A percentile compares a stretch with the other conserved stretches of the same genome.
Conservation (phyloP, 2,113 vertebrate genomes). For the Sphaerodactylus townsendi region DNA sequence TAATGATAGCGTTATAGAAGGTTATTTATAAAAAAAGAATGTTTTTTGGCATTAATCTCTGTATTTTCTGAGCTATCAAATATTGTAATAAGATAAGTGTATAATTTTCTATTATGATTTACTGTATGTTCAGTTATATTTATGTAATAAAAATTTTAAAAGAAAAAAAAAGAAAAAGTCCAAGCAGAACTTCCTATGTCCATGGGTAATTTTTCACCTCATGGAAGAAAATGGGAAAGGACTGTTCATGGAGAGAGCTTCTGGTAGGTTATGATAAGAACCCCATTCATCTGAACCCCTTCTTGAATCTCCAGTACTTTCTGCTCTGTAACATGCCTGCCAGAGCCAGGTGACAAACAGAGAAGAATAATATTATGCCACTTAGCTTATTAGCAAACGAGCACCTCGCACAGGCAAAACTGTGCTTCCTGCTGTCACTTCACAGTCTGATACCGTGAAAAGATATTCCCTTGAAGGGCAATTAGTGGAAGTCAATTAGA, state of each 20-base stretch:
- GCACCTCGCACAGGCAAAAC: not conserved
- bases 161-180: too few relatives aligned
- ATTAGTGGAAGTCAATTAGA: conserved; percentile 58
- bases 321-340: not conserved
- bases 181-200: not conserved
- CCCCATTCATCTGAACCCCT: not conserved
- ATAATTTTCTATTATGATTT: too few relatives aligned
- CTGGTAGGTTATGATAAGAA: too few relatives aligned
- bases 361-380: not conserved
- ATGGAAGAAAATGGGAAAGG: not conserved
- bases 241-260: not conserved
- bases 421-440: not conserved
- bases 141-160: too few relatives aligned
- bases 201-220: not conserved
- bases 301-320: not conserved
- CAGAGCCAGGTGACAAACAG: conserved; percentile 2
- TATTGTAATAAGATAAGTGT: too few relatives aligned
- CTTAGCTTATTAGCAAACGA: not conserved
- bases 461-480: conserved; percentile 44
- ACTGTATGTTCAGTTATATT: too few relatives aligned
- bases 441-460: not conserved
- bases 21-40: too few relatives aligned
- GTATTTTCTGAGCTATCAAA: too few relatives aligned
- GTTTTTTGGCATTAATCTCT: too few relatives aligned
- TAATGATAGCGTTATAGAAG: too few relatives aligned